Evolutionary conservation across 1,140 invertebrate species (phyloP), one percentile per base, ranked within the genome.

Genomic region (Cephus cinctus): DNA sequence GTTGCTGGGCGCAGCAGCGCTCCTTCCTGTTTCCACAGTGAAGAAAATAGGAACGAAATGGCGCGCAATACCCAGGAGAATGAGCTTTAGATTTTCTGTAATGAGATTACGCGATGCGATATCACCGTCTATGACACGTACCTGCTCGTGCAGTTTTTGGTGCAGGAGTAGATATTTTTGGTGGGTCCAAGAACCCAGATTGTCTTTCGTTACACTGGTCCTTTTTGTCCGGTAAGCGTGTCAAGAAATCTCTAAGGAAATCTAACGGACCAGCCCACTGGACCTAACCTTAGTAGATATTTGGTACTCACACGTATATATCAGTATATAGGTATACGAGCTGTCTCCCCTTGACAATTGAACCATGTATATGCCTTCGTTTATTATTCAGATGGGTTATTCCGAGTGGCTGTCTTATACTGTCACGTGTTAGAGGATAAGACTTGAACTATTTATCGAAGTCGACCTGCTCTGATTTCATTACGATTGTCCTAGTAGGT

Each of bases 41-140:
- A n/a, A n/a, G n/a, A n/a, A n/a, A n/a, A n/a, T n/a, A n/a, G n/a
- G n/a, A n/a, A n/a, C n/a, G n/a, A n/a, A n/a, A n/a, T n/a, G n/a
- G n/a, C n/a, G n/a, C n/a, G n/a, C n/a, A n/a, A n/a, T n/a, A n/a
- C n/a, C 36, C 27, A 40, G 27, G 43, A 46, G 27, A 45, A 52
- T 38, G 25, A 34, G 32, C 34, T 46, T 46, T 38, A 38, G 25
- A 40, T 30, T 46, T n/a, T 32, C 43, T 23, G 38, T 42, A 47
- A 47, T 46, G 40, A 39, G 38, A 52, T 52, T 52, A 27, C 34
- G 41, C 38, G n/a, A n/a, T n/a, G n/a, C n/a, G n/a, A n/a, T n/a
- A n/a, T n/a, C n/a, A n/a, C n/a, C n/a, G n/a, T n/a, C n/a, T n/a
- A n/a, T n/a, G n/a, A n/a, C n/a, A n/a, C n/a, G n/a, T n/a, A n/a